Percentiles rank a stretch among this genome's conserved stretches.
These are phyloP conservation scores for Baryphthengus martii DNA, from an alignment of 2,113 vertebrate genomes.

Conservation along the genomic window DNA sequence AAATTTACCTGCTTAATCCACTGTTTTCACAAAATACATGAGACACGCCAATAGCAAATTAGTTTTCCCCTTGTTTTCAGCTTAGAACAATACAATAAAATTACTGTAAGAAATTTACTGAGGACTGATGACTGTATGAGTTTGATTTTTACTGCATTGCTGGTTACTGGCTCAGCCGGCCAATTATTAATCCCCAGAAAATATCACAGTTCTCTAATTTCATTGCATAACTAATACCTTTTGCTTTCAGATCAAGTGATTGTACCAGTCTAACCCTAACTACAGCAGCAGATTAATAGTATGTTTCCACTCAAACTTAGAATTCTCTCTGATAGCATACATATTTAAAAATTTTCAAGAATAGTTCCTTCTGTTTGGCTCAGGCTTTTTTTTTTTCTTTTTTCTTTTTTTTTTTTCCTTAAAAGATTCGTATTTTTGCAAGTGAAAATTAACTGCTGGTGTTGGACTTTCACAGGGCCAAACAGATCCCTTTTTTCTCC, in stretches of 20 bases:
- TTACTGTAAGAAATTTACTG: not conserved
- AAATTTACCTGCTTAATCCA: not conserved
- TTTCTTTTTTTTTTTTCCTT: not conserved
- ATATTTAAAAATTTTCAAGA: constrained; percentile 54
- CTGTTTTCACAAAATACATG: not conserved
- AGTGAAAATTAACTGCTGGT: constrained; percentile 44
- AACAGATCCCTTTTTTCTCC: not conserved
- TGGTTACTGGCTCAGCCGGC: constrained; percentile 26
- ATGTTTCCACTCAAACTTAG: constrained; percentile 26
- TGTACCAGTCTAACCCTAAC: constrained; percentile 29
- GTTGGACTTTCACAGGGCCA: constrained; percentile 13
- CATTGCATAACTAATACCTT: constrained; percentile 40
- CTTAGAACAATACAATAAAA: constrained; percentile 48
- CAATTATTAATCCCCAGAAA: constrained; percentile 55
- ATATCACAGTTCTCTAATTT: constrained; percentile 35
- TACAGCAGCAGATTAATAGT: not conserved
- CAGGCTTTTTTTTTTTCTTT: not conserved
- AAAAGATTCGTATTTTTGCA: constrained; percentile 30
- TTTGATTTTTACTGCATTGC: constrained; percentile 52
- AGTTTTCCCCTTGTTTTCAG: constrained; percentile 48
- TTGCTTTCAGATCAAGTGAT: constrained; percentile 51
- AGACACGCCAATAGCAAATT: not conserved
- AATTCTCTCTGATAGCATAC: constrained; percentile 41
- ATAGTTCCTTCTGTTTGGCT: constrained; percentile 50
- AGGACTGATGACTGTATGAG: constrained; percentile 19